Evolutionary conservation across 2,888 invertebrate species (phyloP), one percentile per base, ranked within the genome.

Genomic region (Andrena chrysosceles): DNA sequence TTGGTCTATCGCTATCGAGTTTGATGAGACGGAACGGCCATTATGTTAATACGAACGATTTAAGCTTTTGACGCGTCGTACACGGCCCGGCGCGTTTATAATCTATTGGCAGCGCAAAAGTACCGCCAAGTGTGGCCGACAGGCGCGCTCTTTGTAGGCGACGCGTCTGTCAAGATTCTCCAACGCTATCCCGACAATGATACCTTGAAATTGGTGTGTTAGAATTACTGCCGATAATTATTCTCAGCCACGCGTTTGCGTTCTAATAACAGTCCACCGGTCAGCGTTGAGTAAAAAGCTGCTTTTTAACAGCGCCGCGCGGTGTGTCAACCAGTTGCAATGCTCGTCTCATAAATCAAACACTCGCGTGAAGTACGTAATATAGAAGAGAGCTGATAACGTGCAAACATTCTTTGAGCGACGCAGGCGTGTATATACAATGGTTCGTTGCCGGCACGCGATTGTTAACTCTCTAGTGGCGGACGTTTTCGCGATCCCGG

Each of bases 271-370:
- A 16, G 54, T 31, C 0, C 26, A 29, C 4, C 1, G n/a, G 56
- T 6, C 42, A 23, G 49, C 35, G 69, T 16, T 4, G 42, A 16
- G 10, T 74, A 69, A 82, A 74, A 77, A 59, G 54, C 68, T 33
- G 62, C 49, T 29, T 69, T 67, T 67, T 3, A 54, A 6, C 64
- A 33, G n/a, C 35, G 16, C 13, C 59, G 23, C 56, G 13, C 60
- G 56, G 42, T 49, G 59, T 64, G 81, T 81, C 81, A 76, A 75
- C 75, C 56, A 31, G 64, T 64, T 73, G 29, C 60, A 68, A 81
- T 80, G 56, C 63, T 81, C 75, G 84, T 83, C 74, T 68, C 81
- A 81, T 84, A 81, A 85, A 84, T 85, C 81, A 84, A 75, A 74
- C 81, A 49, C 81, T 81, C 78, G 70, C 66, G 76, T 49, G 59